These are phyloP conservation scores for Ctenodactylus gundi DNA, from an alignment of 2,113 vertebrate species.

Conservation along the genomic window DNA sequence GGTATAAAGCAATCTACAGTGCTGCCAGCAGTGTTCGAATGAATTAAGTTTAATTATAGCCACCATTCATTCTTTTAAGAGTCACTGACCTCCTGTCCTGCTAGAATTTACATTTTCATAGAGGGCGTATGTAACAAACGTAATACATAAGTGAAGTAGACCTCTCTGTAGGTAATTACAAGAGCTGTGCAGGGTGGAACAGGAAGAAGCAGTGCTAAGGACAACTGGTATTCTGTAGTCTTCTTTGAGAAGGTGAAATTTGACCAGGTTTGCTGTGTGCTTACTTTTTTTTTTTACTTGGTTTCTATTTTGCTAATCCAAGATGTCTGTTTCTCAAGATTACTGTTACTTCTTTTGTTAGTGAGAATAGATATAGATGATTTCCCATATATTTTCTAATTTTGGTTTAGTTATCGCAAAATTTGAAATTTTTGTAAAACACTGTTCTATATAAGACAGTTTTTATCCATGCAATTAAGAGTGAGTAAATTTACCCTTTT, in stretches of 20 bases:
- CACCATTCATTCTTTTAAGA: background rate
- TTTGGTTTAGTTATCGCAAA: background rate
- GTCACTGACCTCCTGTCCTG: background rate
- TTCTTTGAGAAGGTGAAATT: background rate
- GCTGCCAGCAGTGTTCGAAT: background rate
- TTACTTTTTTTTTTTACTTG: background rate
- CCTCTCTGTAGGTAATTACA: background rate
- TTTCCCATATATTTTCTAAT: constrained; percentile 11
- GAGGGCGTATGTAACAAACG: background rate
- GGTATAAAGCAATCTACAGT: background rate
- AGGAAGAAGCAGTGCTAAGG: background rate
- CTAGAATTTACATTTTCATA: background rate
- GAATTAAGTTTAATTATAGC: background rate
- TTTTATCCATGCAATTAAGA: background rate
- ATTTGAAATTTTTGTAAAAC: constrained; percentile 13
- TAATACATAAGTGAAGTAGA: background rate
- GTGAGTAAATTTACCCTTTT: background rate
- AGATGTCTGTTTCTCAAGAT: background rate
- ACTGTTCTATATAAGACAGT: background rate
- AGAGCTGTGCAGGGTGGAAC: background rate
- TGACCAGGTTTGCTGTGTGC: background rate
- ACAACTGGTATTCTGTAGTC: background rate
- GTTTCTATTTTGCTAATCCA: background rate
- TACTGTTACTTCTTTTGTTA: background rate
- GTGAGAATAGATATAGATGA: background rate